Conservation (phyloP, 1,140 invertebrate genomes). For the Anastatus disparis region DNA sequence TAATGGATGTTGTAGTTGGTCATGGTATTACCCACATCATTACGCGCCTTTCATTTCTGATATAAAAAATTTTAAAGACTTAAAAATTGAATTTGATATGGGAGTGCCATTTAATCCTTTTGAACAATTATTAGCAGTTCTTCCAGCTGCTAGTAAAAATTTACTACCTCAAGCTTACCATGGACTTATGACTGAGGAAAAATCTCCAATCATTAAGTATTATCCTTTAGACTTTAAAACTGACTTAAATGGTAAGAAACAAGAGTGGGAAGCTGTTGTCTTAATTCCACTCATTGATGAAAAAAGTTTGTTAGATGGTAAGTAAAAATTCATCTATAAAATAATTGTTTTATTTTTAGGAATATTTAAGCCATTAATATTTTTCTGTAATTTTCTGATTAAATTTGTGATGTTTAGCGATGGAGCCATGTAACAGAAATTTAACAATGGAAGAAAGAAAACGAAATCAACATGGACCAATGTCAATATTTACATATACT, state of each 20-base stretch:
- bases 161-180: constrained; percentile 86
- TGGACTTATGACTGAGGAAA: constrained; percentile 81
- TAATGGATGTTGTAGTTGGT: constrained; percentile 95
- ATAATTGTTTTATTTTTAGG: neutral
- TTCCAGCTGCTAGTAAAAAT: constrained; percentile 86
- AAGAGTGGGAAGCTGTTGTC: constrained; percentile 98
- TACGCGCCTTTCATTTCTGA: constrained; percentile 97
- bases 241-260: constrained; percentile 92
- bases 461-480: constrained; percentile 87
- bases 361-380: neutral
- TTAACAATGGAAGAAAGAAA: constrained; percentile 79
- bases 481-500: constrained; percentile 81
- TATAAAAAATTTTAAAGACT: constrained; percentile 81
- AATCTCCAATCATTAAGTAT: constrained; percentile 88
- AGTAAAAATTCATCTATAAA: constrained; percentile 44
- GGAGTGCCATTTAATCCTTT: constrained; percentile 93
- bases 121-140: constrained; percentile 91
- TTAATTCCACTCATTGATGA: constrained; percentile 97
- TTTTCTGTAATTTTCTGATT: constrained; percentile 44
- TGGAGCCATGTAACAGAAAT: constrained; percentile 75
- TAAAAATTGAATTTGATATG: constrained; percentile 82
- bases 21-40: constrained; percentile 97
- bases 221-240: constrained; percentile 92
- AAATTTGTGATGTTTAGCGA: constrained; percentile 79
- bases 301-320: constrained; percentile 64